Evolutionary conservation across 2,113 vertebrate species (phyloP).

Genomic region (Grammomys dolichurus): DNA sequence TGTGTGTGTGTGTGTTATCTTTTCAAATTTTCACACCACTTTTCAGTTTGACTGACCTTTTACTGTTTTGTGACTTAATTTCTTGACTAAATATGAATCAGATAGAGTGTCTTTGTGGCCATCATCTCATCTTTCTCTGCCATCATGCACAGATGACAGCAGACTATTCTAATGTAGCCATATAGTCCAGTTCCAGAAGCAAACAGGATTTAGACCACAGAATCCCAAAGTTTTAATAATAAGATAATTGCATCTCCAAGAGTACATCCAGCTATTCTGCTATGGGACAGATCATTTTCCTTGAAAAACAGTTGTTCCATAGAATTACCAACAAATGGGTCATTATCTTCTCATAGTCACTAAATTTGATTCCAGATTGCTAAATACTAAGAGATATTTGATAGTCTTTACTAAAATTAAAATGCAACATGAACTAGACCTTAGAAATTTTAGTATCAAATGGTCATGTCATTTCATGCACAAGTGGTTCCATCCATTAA

Average conservation of each 20-base stretch:
- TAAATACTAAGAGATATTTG: not conserved
- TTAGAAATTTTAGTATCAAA: not conserved
- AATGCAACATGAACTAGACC: not conserved
- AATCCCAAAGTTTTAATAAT: not conserved
- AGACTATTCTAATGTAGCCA: not conserved
- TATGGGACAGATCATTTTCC: not conserved
- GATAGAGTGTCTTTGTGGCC: not conserved
- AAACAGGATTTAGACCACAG: not conserved
- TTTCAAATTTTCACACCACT: not conserved
- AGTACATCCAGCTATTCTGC: not conserved
- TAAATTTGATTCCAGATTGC: not conserved
- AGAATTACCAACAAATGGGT: not conserved
- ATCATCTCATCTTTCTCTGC: not conserved
- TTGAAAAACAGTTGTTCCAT: not conserved
- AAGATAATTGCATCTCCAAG: not conserved
- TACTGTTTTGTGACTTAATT: not conserved
- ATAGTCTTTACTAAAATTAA: not conserved
- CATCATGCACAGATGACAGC: not conserved
- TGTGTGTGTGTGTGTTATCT: not conserved
- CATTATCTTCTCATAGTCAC: not conserved
- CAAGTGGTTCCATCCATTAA: not conserved
- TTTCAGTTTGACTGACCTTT: not conserved
- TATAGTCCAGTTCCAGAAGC: not conserved
- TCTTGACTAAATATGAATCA: not conserved
- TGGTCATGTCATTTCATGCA: slow-evolving; percentile 47